These are phyloP conservation scores for Iselma pallidipennis DNA, from an alignment of 2,888 invertebrate species.

Conservation along the genomic window DNA sequence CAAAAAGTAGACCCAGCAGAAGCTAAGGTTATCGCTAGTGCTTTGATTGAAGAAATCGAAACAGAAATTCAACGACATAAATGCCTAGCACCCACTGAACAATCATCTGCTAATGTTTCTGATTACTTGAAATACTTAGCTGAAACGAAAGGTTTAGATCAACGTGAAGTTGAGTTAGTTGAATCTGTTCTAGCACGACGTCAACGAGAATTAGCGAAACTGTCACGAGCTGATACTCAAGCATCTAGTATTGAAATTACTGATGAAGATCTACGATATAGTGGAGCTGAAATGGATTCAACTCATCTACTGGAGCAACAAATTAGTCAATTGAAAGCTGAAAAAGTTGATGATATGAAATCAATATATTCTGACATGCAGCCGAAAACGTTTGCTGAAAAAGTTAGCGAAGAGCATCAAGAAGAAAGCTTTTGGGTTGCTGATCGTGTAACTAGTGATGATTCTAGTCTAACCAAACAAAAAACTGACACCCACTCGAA, in stretches of 20 bases:
- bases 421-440: conserved; percentile 37
- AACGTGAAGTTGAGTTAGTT: conserved; percentile 56
- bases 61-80: conserved; percentile 57
- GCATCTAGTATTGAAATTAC: conserved; percentile 63
- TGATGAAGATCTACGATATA: conserved; percentile 71
- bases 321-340: conserved; percentile 55
- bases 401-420: conserved; percentile 43
- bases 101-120: conserved; percentile 47
- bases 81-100: conserved; percentile 21
- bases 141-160: conserved; percentile 56
- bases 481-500: conserved; percentile 42
- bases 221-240: conserved; percentile 57
- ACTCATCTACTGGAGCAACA: conserved; percentile 57
- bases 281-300: conserved; percentile 69
- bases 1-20: conserved; percentile 57
- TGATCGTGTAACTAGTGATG: conserved; percentile 39
- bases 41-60: conserved; percentile 61
- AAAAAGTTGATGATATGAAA: conserved; percentile 57
- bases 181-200: conserved; percentile 59
- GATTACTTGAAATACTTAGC: conserved; percentile 55
- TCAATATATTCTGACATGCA: conserved; percentile 39
- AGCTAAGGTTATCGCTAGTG: conserved; percentile 58
- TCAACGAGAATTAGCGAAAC: conserved; percentile 53
- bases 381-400: conserved; percentile 40
- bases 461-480: conserved; percentile 40